Base-by-base conservation (phyloP, 2,888 invertebrate species). In the Cerastoderma edule region DNA sequence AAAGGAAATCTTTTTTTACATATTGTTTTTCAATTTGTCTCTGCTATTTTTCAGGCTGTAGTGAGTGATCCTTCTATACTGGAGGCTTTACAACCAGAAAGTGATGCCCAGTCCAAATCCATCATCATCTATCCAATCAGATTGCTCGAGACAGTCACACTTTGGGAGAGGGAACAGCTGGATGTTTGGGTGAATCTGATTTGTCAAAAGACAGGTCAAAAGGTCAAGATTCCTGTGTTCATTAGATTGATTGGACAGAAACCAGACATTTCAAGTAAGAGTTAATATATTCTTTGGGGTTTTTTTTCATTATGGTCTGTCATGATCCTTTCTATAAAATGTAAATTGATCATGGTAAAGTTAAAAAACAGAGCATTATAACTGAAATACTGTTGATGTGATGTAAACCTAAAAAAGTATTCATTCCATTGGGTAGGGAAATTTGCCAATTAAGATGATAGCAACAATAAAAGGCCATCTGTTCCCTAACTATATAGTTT, bases 241-340 rank as follows among this genome's bases (percentile, higher is more conserved):
- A 83, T 91, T 28, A 88, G 89, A 32, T 81, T 91, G 67, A 83
- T 89, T 76, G 91, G 90, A 56, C 85, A 87, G 66, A 89, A 86
- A 57, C 88, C 89, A 10, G 88, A 86, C 54, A 64, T 82, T 24
- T 72, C 86, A 56, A 75, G 89, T 88, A 79, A 67, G 67, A 54
- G 19, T 10, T 22, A n/a, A n/a, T n/a, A n/a, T 50, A 24, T 39
- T 39, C 10, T 10, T 39, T 39, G 39, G 39, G 8, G 39, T 39
- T 8, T 39, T 10, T 10, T 16, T 10, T 10, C 10, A 10, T 10
- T 8, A 39, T 10, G 10, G 39, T 39, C 16, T 8, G 39, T 39
- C 39, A 10, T 39, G 39, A 8, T 10, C 39, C 39, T 10, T 8
- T 39, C 16, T 39, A 16, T 16, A 10, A 10, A 16, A 10, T 8